Evolutionary conservation across 2,797 vertebrate species (phyloP).

Genomic region (Gymnocypris eckloni): DNA sequence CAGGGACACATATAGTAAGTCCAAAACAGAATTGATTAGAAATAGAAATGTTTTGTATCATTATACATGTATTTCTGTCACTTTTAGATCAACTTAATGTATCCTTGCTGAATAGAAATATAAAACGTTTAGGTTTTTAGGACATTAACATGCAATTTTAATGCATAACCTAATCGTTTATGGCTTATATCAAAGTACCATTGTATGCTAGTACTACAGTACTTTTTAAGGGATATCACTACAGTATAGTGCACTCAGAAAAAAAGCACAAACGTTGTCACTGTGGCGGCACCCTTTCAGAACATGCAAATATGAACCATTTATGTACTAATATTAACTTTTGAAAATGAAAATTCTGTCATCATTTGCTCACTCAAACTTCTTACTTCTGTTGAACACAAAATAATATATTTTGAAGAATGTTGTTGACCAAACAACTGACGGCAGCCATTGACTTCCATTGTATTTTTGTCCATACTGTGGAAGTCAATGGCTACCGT

Average conservation of each 20-base stretch:
- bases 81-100: not conserved
- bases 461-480: not conserved
- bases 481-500: not conserved
- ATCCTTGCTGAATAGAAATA: not conserved
- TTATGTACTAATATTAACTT: not conserved
- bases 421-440: not conserved
- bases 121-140: not conserved
- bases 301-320: not conserved
- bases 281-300: not conserved
- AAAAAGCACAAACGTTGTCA: not conserved
- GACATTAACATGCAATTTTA: not conserved
- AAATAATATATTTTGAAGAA: not conserved
- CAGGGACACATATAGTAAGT: not conserved
- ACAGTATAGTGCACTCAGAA: no score
- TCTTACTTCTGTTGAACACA: not conserved
- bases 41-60: not conserved
- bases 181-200: not conserved
- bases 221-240: not conserved
- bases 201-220: not conserved
- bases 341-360: not conserved
- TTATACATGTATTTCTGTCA: not conserved
- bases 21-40: not conserved
- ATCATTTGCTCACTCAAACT: not conserved
- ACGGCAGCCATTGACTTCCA: not conserved
- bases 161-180: not conserved